Base-by-base conservation (phyloP, 2,113 vertebrate species). In the Rhodinocichla rosea region DNA sequence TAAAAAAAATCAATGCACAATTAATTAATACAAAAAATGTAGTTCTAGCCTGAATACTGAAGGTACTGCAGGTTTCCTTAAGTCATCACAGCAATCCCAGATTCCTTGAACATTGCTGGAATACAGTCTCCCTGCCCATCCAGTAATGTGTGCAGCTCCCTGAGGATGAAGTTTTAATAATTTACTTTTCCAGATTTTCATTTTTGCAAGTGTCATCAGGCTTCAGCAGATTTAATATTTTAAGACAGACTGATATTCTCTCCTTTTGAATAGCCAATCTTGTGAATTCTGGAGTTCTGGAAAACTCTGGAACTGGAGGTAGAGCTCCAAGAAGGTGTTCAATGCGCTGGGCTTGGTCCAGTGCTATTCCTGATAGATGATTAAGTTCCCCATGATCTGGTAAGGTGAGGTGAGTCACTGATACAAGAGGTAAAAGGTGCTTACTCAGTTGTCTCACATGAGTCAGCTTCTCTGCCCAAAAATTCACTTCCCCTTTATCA, bases 401-500 rank as follows among this genome's bases (percentile, higher is more conserved):
- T n/a, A 83, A 83, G 15, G 65, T 45, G 5, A 69, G 17, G 13
- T 68, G 85, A 6, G 49, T 60, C 73, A 45, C 39, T 60, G 86
- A 37, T 86, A 95, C 4, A 30, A 99, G 98, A 79, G 92, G 65
- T 57, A 77, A 52, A 57, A 99, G 97, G 91, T 99, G 98, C 82
- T 92, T 84, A 94, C 97, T 97, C 15, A 99, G 98, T 64, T 98
- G 96, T 82, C 96, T 97, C 79, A 98, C 97, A 35, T 98, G 98
- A 87, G 98, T 98, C 80, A 99, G 87, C 27, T 98, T 98, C 98
- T 99, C 99, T 5, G 98, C 99, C 99, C 99, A 99, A 92, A 99
- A 98, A 96, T 99, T 99, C 79, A 98, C 95, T 82, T 99, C 98
- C 2, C 98, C 98, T 97, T 99, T 99, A 95, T 99, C 99, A 94